Evolutionary conservation across 2,888 invertebrate genomes (phyloP), one percentile per base, ranked within the genome.

Genomic region (Hydroisotoma schaefferi): DNA sequence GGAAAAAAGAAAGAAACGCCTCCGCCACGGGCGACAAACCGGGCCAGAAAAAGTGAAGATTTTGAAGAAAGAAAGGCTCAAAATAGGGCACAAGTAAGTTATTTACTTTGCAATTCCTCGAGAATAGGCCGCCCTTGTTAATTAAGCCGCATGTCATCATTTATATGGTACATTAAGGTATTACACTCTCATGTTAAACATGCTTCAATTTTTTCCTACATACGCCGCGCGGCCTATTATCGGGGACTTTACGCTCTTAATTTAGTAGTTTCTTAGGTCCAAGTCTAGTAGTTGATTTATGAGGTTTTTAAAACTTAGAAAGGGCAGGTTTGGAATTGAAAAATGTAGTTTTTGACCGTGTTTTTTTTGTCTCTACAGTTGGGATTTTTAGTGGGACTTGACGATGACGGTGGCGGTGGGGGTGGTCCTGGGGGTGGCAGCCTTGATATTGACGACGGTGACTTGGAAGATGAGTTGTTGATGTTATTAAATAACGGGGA

Each of bases 381-480:
- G 86, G 89, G 75, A 82, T 90, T 61, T 85, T 87, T 25, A 72
- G 72, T 61, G 23, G 74, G 64, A 81, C 82, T 72, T 78, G 82
- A 82, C 72, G 82, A 84, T 61, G 80, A 83, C 52, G 82, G 80
- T 38, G 78, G 76, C 26, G 78, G 77, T 10, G 78, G 77, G 69
- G 80, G 78, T 63, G 74, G 80, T 38, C 83, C 82, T 61, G 74
- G 80, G 37, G 83, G 82, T 53, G 65, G 59, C 15, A 53, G 48
- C 25, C 55, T 65, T 40, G 83, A 82, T 73, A 83, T 77, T 0
- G 80, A 82, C 73, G 92, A 93, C 75, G 85, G 85, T 60, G 92
- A 91, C 75, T 79, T 94, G 65, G 94, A 94, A 76, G 91, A 90
- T 0, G 94, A 94, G 77, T 78, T 94, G 67, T 84, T 87, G 33